Evolutionary conservation across 2,888 invertebrate genomes (phyloP).

Genomic region (Trachelus tabidus): DNA sequence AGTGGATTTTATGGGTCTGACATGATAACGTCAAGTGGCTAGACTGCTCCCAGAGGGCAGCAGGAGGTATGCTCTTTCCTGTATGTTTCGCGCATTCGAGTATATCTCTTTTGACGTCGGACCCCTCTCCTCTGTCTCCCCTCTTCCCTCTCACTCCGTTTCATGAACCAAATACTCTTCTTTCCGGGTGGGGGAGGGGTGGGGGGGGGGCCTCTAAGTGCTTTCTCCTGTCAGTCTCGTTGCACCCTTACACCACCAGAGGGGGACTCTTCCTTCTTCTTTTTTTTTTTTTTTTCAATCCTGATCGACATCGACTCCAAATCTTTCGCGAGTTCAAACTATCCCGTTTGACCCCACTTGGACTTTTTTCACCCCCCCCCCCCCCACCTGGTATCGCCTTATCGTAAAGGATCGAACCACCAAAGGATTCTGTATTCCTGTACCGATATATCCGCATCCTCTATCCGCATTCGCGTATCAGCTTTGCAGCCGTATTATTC

Average conservation of each 20-base stretch:
- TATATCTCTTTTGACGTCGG: neutral
- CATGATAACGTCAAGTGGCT: neutral
- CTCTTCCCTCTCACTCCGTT: neutral
- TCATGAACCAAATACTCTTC: neutral
- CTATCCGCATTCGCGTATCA: neutral
- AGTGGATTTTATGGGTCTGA: neutral
- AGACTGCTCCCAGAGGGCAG: neutral
- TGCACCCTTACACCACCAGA: neutral
- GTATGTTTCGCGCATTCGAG: neutral
- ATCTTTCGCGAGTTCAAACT: neutral
- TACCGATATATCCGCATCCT: neutral
- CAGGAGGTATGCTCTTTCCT: neutral
- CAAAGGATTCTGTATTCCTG: too few species aligned
- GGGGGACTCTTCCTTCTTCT: too few species aligned
- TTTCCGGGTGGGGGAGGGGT: conserved; percentile 15
- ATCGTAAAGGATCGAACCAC: neutral
- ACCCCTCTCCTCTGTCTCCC: conserved; percentile 4
- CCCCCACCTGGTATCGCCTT: too few species aligned
- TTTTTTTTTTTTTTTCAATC: neutral
- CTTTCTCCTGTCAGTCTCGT: conserved; percentile 40
- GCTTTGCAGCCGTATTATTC: neutral
- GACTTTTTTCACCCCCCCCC: neutral
- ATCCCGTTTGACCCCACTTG: neutral
- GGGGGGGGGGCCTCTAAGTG: conserved; percentile 42
- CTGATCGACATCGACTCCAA: conserved; percentile 14